These are phyloP conservation scores for Luidia sarsii DNA, from an alignment of 53 echinoderm and acorn worm species.

Conservation along the genomic window DNA sequence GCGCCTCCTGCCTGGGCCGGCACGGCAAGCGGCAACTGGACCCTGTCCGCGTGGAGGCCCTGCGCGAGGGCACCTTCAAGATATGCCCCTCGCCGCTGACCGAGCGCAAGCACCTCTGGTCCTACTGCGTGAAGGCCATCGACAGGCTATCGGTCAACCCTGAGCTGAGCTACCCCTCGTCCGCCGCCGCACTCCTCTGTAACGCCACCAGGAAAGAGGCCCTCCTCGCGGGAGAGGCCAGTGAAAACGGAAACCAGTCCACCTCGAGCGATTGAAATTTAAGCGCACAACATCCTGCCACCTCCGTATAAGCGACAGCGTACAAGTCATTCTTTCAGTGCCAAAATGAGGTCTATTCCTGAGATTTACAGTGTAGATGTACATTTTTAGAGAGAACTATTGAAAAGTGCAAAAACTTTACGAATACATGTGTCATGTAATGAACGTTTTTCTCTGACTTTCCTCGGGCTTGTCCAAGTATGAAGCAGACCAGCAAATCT, in stretches of 20 bases:
- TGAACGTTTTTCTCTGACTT: no score
- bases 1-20: slow-evolving; percentile 23
- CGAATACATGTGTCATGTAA: no score
- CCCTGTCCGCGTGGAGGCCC: slow-evolving; percentile 18
- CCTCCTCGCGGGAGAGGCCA: neutral
- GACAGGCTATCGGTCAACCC: slow-evolving; percentile 39
- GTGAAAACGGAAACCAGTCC: neutral
- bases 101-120: slow-evolving; percentile 40
- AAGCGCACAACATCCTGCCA: no score
- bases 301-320: no score
- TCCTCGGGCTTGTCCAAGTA: no score
- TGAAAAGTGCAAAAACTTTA: no score
- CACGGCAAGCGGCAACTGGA: slow-evolving; percentile 25
- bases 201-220: neutral
- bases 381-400: no score
- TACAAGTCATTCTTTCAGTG: no score
- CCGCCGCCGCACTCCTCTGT: neutral
- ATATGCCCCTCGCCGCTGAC: slow-evolving; percentile 19
- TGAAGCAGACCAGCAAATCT: no score
- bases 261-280: neutral
- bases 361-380: no score
- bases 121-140: slow-evolving; percentile 34
- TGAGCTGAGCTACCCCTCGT: slow-evolving; percentile 3
- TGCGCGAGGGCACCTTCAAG: slow-evolving; percentile 32
- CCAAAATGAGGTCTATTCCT: no score